phyloP scores from a whole-genome alignment of 2,797 vertebrate genomes.

The Mormyrus hasselquistii region DNA sequence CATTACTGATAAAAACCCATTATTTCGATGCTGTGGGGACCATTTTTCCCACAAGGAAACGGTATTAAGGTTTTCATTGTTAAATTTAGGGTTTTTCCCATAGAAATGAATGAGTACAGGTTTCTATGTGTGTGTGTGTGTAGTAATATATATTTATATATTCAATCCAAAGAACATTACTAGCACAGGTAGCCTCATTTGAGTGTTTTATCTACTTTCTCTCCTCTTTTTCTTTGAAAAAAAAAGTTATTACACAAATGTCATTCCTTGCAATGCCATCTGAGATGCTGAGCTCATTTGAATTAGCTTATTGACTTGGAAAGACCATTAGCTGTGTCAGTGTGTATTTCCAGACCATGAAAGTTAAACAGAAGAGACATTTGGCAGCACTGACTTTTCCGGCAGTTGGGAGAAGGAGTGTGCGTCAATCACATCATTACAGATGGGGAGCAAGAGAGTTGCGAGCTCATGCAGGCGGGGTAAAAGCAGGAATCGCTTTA shows the following conservation, averaged over 20 bases:
- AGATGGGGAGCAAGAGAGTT: not conserved
- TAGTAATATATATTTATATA: not conserved
- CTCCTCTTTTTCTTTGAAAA: not conserved
- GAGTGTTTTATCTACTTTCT: not conserved
- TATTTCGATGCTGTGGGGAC: not conserved
- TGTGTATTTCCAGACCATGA: slow-evolving; percentile 30
- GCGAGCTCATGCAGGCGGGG: not conserved
- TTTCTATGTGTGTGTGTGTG: not conserved
- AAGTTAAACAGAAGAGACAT: slow-evolving; percentile 32
- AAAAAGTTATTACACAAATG: not conserved
- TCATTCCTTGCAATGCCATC: slow-evolving; percentile 19
- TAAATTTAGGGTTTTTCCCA: no score
- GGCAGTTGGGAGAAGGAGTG: slow-evolving; percentile 7
- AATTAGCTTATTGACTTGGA: slow-evolving; percentile 48
- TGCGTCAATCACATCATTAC: not conserved
- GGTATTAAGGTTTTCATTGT: no score
- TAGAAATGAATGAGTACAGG: not conserved
- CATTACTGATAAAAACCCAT: not conserved
- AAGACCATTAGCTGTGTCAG: slow-evolving; percentile 21
- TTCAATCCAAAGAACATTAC: not conserved
- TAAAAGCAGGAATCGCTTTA: not conserved
- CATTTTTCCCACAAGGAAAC: not conserved
- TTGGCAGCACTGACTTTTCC: slow-evolving; percentile 13
- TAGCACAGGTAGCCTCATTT: not conserved
- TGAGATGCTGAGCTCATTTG: not conserved